Percentiles rank a stretch among this genome's conserved stretches.
phyloP scores from a whole-genome alignment of 2,113 vertebrate species.

The Crotophaga sulcirostris region DNA sequence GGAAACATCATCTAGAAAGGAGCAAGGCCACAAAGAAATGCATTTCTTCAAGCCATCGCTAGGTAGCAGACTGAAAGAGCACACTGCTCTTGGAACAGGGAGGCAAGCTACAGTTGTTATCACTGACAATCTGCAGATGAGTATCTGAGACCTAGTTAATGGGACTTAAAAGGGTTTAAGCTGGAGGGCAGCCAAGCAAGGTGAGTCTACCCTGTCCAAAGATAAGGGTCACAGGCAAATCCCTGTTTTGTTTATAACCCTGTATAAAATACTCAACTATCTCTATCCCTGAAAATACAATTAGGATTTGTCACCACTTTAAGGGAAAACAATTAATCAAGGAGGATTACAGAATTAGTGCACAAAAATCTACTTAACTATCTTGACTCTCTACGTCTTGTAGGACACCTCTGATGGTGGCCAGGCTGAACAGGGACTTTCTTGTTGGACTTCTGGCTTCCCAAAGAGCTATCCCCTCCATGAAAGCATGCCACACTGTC shows the following conservation, averaged over 20 bases:
- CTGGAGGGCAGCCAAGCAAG: not conserved
- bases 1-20: not conserved
- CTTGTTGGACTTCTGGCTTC: not conserved
- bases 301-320: constrained; percentile 34
- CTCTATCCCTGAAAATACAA: constrained; percentile 6
- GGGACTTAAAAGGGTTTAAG: constrained; percentile 1
- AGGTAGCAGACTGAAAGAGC: not conserved
- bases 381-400: not conserved
- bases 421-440: not conserved
- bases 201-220: not conserved
- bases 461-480: not conserved
- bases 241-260: not conserved
- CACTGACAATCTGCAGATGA: not conserved
- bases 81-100: not conserved
- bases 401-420: not conserved
- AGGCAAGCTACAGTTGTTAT: not conserved
- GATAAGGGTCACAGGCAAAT: not conserved
- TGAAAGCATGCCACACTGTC: not conserved
- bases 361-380: constrained; percentile 5
- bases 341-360: constrained; percentile 32
- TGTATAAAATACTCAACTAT: not conserved
- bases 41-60: not conserved
- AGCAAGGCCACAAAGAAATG: not conserved
- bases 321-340: constrained; percentile 44
- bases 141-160: not conserved